Base-by-base conservation (phyloP, 2,888 invertebrate species). In the Megamerina dolium region DNA sequence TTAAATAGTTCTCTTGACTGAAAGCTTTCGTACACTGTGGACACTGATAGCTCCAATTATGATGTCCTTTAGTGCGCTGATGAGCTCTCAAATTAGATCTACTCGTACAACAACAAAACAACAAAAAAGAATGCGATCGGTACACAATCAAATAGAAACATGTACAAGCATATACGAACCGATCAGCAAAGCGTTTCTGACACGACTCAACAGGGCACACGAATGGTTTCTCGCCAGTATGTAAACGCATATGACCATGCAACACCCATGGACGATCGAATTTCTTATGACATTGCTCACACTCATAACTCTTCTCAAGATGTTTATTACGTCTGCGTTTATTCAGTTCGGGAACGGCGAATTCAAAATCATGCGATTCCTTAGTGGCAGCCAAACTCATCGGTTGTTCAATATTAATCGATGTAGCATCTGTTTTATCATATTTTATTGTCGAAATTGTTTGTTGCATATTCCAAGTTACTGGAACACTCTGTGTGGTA, bases 51-150 rank as follows among this genome's bases (percentile, higher is more conserved):
- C 77, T 73, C 83, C 83, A 83, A 40, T 76, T 67, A 66, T 83
- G 83, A 66, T 84, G 83, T 5, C 79, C 79, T 53, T 81, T 77
- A 8, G 82, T 81, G 48, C 83, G 78, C 61, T 83, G 83, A 72
- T 84, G 83, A 1, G 84, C 83, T 37, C 83, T 75, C 30, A 84
- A 71, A 64, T 84, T 84, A 0, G 83, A 83, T 36, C 83, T 83
- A 36, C 3, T n/a, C n/a, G n/a, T n/a, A n/a, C 5, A 23, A 17
- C 2, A 10, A 33, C 17, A 21, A 1, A 37, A 32, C 10, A 16
- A 23, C 10, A 17, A n/a, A 3, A 17, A 17, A 29, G 20, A 39
- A 26, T 18, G 20, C 13, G 5, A 26, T 9, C 35, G 21, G 18
- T 18, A 17, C 33, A 31, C 10, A 20, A 30, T 4, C 4, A 2